Base-by-base conservation (phyloP, 2,797 vertebrate species). In the Catamblyrhynchus diadema region DNA sequence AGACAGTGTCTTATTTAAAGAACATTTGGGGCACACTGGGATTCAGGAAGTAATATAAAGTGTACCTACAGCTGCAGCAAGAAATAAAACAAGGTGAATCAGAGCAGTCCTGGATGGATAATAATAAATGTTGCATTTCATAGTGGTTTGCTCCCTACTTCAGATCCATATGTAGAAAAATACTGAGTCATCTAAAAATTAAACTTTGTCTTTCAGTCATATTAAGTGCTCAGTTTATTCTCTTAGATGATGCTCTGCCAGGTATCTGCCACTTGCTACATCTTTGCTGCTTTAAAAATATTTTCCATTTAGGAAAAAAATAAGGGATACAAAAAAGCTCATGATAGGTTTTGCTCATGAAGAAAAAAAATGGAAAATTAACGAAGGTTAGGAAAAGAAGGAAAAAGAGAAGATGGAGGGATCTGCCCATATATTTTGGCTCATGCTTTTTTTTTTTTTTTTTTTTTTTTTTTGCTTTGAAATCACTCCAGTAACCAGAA, bases 311-410 rank as follows among this genome's bases (percentile, higher is more conserved):
- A 54, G 35, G 17, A 35, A 66, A 60, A 86, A 92, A 86, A 54
- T 14, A 74, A 53, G 13, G 19, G 19, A 19, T 53, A 45, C 24
- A 72, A 61, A 79, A 92, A 92, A 79, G 6, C 20, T 71, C 54
- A 28, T 39, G 45, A 42, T 44, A 62, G 28, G 14, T 65, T 75
- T 79, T 88, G 11, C 56, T 88, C 10, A 14, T 45, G 59, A 88
- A 83, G 27, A 44, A 84, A 88, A 84, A 86, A 92, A 93, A 88
- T 33, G 24, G 54, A 83, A 90, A 75, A 86, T 88, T 78, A 86
- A 88, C 0, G 2, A 88, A 90, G 14, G 25, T 53, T 48, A 81
- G 57, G 39, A 27, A 85, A 83, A 87, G 67, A 85, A 75, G 25
- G 17, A 2, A 35, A 81, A 93, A 67, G 30, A 88, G 35, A 84